These are phyloP conservation scores for Tanypteryx hageni DNA, from an alignment of 2,888 invertebrate species.

Conservation along the genomic window DNA sequence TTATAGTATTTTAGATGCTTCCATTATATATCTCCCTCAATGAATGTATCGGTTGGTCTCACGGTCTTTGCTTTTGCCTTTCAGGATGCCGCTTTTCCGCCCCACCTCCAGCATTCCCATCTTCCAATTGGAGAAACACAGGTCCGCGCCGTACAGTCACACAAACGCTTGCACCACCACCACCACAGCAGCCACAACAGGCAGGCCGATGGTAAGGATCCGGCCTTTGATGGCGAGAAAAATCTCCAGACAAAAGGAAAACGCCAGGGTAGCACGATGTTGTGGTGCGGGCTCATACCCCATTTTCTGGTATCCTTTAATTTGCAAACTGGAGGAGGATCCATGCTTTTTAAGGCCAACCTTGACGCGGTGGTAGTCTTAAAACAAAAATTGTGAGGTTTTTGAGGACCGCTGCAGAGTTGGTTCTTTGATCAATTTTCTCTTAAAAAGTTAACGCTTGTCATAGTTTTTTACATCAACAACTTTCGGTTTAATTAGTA, in stretches of 20 bases:
- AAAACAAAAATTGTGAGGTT: too few species aligned
- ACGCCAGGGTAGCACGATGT: background rate
- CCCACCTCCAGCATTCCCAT: slow-evolving; percentile 33
- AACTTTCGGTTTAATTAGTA: too few species aligned
- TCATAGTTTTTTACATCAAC: too few species aligned
- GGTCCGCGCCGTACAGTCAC: slow-evolving; percentile 17
- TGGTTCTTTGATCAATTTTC: too few species aligned
- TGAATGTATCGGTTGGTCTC: background rate
- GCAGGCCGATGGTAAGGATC: slow-evolving; percentile 46
- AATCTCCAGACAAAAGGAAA: background rate
- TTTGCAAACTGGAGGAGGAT: too few species aligned
- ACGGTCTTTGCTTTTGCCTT: slow-evolving; percentile 2
- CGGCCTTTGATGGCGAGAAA: background rate
- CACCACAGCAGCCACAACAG: slow-evolving; percentile 34
- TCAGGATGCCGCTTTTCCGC: slow-evolving; percentile 38
- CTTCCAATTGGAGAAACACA: slow-evolving; percentile 3
- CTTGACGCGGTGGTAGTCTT: too few species aligned
- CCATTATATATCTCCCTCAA: too few species aligned
- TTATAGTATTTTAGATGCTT: too few species aligned
- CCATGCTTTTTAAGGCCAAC: too few species aligned
- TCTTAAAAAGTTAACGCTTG: too few species aligned
- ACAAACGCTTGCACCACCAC: slow-evolving; percentile 60
- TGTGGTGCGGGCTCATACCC: background rate
- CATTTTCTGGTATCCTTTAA: background rate
- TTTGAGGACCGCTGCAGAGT: too few species aligned